These are phyloP conservation scores for Sporophila hypoxantha DNA, from an alignment of 2,113 vertebrate species.

Conservation along the genomic window DNA sequence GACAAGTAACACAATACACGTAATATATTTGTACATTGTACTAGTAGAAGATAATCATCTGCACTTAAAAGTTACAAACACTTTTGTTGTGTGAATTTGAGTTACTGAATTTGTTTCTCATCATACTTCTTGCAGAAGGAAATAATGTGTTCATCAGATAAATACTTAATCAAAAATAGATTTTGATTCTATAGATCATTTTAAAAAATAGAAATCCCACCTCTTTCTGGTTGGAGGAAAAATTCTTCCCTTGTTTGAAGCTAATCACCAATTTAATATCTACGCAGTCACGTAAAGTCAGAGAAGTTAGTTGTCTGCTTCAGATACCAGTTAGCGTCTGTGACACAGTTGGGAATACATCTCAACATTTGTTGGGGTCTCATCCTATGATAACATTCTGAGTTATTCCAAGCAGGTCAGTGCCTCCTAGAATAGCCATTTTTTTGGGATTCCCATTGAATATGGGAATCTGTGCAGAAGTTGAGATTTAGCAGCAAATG, in stretches of 20 bases:
- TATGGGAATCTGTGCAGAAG: not conserved
- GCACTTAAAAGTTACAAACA: not conserved
- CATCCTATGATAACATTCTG: not conserved
- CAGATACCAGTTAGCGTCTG: not conserved
- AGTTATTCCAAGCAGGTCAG: not conserved
- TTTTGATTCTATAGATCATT: not conserved
- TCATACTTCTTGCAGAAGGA: not conserved
- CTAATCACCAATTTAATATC: not conserved
- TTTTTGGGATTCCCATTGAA: not conserved
- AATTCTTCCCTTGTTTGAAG: not conserved
- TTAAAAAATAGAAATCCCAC: not conserved
- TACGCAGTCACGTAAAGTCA: rapidly evolving
- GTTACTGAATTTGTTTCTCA: not conserved
- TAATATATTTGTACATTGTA: not conserved
- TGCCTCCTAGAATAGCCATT: not conserved
- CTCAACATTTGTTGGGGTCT: not conserved
- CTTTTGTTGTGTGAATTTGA: not conserved
- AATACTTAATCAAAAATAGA: not conserved
- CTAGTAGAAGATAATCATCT: not conserved
- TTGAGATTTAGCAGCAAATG: not conserved
- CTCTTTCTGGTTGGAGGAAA: not conserved
- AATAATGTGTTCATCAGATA: not conserved
- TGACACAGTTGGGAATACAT: not conserved
- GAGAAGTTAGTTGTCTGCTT: not conserved
- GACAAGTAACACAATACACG: not conserved